Percentiles rank a stretch among this genome's conserved stretches.
phyloP scores from a whole-genome alignment of 2,113 vertebrate genomes.

The Albula goreensis region DNA sequence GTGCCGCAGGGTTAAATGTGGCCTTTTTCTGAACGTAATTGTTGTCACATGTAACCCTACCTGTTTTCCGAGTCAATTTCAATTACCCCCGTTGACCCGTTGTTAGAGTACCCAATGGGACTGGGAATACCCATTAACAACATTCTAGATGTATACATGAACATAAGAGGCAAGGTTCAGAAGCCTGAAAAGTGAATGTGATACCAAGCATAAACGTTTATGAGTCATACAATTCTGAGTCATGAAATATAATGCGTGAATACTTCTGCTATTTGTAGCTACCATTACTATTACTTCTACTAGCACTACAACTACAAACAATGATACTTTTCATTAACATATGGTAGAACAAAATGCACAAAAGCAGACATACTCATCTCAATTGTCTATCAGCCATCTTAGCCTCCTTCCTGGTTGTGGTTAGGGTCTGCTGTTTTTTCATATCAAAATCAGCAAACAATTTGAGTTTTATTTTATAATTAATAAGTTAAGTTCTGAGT shows the following conservation, averaged over 20 bases:
- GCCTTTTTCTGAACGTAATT: slow-evolving; percentile 69
- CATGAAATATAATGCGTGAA: background rate
- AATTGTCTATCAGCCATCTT: no score
- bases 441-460: no score
- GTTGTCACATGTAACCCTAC: slow-evolving; percentile 79
- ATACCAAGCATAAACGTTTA: slow-evolving; percentile 54
- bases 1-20: slow-evolving; percentile 59
- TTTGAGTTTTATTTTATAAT: no score
- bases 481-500: no score
- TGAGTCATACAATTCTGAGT: background rate
- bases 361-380: no score
- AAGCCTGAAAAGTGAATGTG: slow-evolving; percentile 65
- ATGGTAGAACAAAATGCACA: no score
- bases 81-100: slow-evolving; percentile 71
- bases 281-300: no score
- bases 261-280: background rate
- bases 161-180: slow-evolving; percentile 24
- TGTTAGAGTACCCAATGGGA: slow-evolving; percentile 65
- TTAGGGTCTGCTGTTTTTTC: no score
- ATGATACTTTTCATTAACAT: no score
- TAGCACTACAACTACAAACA: no score
- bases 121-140: slow-evolving; percentile 52
- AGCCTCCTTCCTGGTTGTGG: no score
- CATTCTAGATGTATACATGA: slow-evolving; percentile 42
- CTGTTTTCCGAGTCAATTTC: slow-evolving; percentile 57